A percentile compares a stretch with the other conserved stretches of the same genome.
phyloP scores from a whole-genome alignment of 2,797 vertebrate genomes.

The Enteromius paludinosus region DNA sequence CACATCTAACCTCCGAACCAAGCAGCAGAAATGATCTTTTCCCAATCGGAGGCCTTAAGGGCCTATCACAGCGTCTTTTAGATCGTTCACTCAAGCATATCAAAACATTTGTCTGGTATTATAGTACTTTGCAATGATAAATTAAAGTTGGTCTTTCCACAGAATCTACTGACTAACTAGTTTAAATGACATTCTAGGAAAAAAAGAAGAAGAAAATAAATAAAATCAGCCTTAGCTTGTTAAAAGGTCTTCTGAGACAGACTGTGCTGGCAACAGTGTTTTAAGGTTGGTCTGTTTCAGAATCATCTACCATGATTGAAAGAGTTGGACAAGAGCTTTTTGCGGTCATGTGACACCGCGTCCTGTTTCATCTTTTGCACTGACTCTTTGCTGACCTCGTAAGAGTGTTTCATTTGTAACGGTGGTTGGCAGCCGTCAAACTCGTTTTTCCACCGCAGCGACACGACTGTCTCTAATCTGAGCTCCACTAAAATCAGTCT shows the following conservation, averaged over 20 bases:
- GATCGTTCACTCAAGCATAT: background rate
- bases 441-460: slow-evolving; percentile 58
- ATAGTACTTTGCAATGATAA: slow-evolving; percentile 7
- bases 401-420: slow-evolving; percentile 36
- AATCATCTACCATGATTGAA: slow-evolving; percentile 29
- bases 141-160: background rate
- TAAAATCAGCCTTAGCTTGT: background rate
- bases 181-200: background rate
- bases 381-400: slow-evolving; percentile 51
- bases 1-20: no score
- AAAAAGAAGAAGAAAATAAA: background rate
- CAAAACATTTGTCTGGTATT: background rate
- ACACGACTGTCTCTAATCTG: slow-evolving; percentile 50
- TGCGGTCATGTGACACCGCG: slow-evolving; percentile 7
- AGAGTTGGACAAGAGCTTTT: slow-evolving; percentile 15
- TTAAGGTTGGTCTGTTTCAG: slow-evolving; percentile 13
- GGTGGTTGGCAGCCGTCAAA: slow-evolving; percentile 44
- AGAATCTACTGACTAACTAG: background rate
- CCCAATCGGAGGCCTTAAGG: background rate
- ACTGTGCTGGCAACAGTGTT: slow-evolving; percentile 13
- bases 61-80: background rate
- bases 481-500: slow-evolving; percentile 43
- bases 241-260: background rate
- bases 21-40: no score
- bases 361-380: slow-evolving; percentile 22